A percentile compares a stretch with the other conserved stretches of the same genome.
These are phyloP conservation scores for Caenorhabditis auriculariae DNA, from an alignment of 2,888 invertebrate species.

Conservation along the genomic window DNA sequence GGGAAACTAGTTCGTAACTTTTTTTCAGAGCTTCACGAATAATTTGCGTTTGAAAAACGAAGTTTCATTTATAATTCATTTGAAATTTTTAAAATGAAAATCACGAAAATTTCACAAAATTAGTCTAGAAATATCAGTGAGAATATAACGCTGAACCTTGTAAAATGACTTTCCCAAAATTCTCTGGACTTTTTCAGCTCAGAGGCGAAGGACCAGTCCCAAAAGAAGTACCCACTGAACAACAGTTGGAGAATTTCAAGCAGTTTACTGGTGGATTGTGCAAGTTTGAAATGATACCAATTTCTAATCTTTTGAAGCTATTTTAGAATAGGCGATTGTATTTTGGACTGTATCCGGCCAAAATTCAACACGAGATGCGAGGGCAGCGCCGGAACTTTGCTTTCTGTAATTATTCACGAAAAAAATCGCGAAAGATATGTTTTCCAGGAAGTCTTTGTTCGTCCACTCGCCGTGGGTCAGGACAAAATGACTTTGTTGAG, in stretches of 20 bases:
- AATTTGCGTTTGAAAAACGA: no score
- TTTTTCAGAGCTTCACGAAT: no score
- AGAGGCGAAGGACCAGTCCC: slow-evolving; percentile 11
- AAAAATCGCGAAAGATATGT: not conserved
- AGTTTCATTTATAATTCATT: no score
- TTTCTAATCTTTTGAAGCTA: not conserved
- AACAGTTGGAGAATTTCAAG: slow-evolving; percentile 20
- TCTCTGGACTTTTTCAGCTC: slow-evolving; percentile 11
- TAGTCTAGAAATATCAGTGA: no score
- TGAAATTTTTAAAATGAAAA: no score
- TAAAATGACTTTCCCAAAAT: no score
- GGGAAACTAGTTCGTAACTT: no score
- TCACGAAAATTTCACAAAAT: no score
- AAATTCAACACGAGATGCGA: slow-evolving; percentile 51
- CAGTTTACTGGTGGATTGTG: slow-evolving; percentile 25
- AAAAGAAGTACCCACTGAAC: slow-evolving; percentile 3
- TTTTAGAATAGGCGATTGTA: slow-evolving; percentile 41
- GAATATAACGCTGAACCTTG: no score
- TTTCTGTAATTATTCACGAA: no score
- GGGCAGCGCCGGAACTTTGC: slow-evolving; percentile 46
- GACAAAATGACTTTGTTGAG: slow-evolving; percentile 26
- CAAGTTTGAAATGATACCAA: slow-evolving; percentile 5
- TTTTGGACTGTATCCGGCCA: slow-evolving; percentile 41
- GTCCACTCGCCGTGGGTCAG: slow-evolving; percentile 39
- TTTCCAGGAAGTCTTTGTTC: slow-evolving; percentile 38